A percentile compares a stretch with the other conserved stretches of the same genome.
Evolutionary conservation across 2,888 invertebrate genomes (phyloP).

Genomic region (Allophyes oxyacanthae): DNA sequence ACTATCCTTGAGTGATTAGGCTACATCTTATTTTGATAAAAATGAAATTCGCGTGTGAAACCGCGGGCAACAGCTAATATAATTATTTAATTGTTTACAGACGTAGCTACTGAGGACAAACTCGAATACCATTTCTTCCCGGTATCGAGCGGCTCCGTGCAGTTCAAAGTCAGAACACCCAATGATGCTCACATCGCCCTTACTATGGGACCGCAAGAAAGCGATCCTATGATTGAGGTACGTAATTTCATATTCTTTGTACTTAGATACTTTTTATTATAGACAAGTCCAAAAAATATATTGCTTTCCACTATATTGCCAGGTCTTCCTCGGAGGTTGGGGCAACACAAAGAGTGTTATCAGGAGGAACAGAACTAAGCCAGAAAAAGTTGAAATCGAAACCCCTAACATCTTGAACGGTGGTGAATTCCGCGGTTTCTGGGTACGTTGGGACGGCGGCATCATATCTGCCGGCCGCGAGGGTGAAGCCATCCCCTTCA

Average conservation of each 20-base stretch:
- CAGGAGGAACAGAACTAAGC: constrained; percentile 93
- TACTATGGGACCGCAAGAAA: constrained; percentile 91
- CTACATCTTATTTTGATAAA: too few relatives aligned
- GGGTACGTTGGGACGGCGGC: constrained; percentile 94
- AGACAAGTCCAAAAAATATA: too few relatives aligned
- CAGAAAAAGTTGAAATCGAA: constrained; percentile 92
- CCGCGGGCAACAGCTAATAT: too few relatives aligned
- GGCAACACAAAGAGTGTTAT: constrained; percentile 95
- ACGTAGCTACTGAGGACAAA: constrained; percentile 94
- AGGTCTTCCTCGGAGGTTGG: constrained; percentile 97
- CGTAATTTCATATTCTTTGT: constrained; percentile 20
- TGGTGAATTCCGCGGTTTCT: constrained; percentile 94
- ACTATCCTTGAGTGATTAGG: too few relatives aligned
- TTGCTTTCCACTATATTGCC: constrained; percentile 28
- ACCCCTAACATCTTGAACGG: constrained; percentile 93
- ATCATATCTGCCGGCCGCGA: constrained; percentile 92
- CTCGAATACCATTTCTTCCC: constrained; percentile 95
- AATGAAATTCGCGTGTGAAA: too few relatives aligned
- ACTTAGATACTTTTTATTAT: too few relatives aligned
- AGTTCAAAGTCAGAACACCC: constrained; percentile 93
- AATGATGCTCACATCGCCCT: constrained; percentile 96
- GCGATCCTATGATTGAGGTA: constrained; percentile 95
- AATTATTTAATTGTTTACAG: constrained; percentile 84
- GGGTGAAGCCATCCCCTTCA: constrained; percentile 92
- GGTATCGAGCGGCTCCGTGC: constrained; percentile 91